A percentile compares a stretch with the other conserved stretches of the same genome.
These are phyloP conservation scores for Stramonita haemastoma DNA, from an alignment of 2,888 invertebrate genomes.

Conservation along the genomic window DNA sequence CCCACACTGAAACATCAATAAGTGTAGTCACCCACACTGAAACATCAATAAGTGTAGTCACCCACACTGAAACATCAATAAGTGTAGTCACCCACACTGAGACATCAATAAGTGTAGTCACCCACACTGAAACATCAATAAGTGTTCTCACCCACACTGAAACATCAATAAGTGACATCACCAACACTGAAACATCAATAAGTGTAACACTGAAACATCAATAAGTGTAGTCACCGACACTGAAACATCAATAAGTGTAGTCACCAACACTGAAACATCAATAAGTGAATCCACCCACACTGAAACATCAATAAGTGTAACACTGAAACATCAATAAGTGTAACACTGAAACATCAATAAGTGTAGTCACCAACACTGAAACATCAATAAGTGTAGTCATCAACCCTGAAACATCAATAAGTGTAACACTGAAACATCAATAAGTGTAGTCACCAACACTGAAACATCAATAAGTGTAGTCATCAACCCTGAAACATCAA, in stretches of 20 bases:
- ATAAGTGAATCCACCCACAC: constrained; percentile 22
- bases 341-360: constrained; percentile 22
- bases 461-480: constrained; percentile 20
- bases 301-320: constrained; percentile 28
- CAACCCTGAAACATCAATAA: constrained; percentile 25
- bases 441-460: constrained; percentile 26
- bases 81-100: constrained; percentile 25
- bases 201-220: no score
- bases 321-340: no score
- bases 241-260: constrained; percentile 26
- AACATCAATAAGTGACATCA: constrained; percentile 15
- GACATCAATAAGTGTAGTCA: constrained; percentile 16
- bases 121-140: constrained; percentile 26
- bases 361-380: constrained; percentile 30
- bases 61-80: constrained; percentile 26
- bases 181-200: constrained; percentile 26
- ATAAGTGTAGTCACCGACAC: constrained; percentile 21
- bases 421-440: constrained; percentile 25
- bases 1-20: constrained; percentile 26
- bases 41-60: constrained; percentile 20
- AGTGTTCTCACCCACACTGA: constrained; percentile 29
- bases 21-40: constrained; percentile 25
- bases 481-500: constrained; percentile 25
- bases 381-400: constrained; percentile 13
- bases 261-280: constrained; percentile 27